Base-by-base conservation (phyloP, 2,113 vertebrate species). In the Peucedramus taeniatus region DNA sequence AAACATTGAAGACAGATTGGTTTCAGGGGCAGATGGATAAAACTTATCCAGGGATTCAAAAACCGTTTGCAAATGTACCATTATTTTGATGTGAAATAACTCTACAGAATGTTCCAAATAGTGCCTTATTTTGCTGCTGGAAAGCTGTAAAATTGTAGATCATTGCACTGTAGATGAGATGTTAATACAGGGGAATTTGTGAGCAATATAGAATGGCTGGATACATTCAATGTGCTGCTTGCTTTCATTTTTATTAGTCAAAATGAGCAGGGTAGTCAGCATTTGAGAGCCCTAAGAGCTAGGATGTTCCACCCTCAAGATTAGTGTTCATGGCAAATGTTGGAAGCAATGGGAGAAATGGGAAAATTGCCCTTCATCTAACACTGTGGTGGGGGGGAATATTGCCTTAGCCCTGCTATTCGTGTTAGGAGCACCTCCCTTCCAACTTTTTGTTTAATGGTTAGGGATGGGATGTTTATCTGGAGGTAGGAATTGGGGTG, bases 31-130 rank as follows among this genome's bases (percentile, higher is more conserved):
- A 93, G 59, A 68, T 79, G 65, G 72, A 70, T 83, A 81, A 95
- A 96, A 77, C 30, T 81, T 64, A 78, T 13, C 39, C 65, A 54
- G 74, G 47, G 72, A 82, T 60, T 89, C 65, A 94, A 96, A 95
- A 82, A 9, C 28, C 1, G 0, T 68, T 94, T 80, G 57, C 20
- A 44, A 93, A 89, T 47, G 24, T 71, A 6, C 24, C 3, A 1
- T 71, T 84, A 59, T 75, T 96, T 89, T 94, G 81, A 89, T 83
- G 63, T 57, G n/a, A 87, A 78, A 71, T 84, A 91, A 78, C 74
- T 54, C 65, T n/a, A 31, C 69, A 61, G 45, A 85, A 50, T 68
- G 47, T 71, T 91, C 50, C 75, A 69, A 79, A 44, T 31, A 49
- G 37, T 68, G 64, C 35, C 60, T 82, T 78, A 17, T 92, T 94